These are phyloP conservation scores for Rhea americana DNA, from an alignment of 2,113 vertebrate genomes.

Conservation along the genomic window DNA sequence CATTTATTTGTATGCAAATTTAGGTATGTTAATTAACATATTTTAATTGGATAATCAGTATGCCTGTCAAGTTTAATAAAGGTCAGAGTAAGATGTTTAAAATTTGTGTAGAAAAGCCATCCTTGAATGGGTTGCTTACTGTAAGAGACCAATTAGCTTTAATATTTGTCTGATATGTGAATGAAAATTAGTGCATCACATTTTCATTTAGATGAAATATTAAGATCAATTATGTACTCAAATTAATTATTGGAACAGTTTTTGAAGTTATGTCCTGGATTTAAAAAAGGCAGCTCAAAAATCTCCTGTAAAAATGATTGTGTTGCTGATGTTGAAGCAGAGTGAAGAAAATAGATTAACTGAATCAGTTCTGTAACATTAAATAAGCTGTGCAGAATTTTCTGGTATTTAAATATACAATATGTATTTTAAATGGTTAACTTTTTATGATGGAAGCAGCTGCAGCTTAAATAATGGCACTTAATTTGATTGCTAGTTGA, in stretches of 20 bases:
- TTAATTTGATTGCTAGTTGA: not conserved
- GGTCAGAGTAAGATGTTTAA: conserved; percentile 37
- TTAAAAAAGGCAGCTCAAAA: not conserved
- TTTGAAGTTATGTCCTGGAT: not conserved
- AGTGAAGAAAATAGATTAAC: not conserved
- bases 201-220: conserved; percentile 62
- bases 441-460: not conserved
- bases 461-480: not conserved
- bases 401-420: not conserved
- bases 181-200: conserved; percentile 25
- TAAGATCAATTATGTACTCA: conserved; percentile 50
- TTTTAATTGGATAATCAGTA: conserved; percentile 44
- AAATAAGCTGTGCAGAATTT: not conserved
- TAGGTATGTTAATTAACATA: conserved; percentile 24
- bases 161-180: conserved; percentile 47
- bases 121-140: conserved; percentile 35
- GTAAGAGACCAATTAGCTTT: conserved; percentile 27
- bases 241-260: not conserved
- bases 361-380: not conserved
- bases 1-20: conserved; percentile 26
- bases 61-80: conserved; percentile 46
- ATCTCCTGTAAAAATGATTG: not conserved
- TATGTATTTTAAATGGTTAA: not conserved
- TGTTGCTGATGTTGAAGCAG: not conserved
- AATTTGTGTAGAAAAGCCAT: conserved; percentile 7